Evolutionary conservation across 2,888 invertebrate species (phyloP).

Genomic region (Psylliodes chrysocephalus): DNA sequence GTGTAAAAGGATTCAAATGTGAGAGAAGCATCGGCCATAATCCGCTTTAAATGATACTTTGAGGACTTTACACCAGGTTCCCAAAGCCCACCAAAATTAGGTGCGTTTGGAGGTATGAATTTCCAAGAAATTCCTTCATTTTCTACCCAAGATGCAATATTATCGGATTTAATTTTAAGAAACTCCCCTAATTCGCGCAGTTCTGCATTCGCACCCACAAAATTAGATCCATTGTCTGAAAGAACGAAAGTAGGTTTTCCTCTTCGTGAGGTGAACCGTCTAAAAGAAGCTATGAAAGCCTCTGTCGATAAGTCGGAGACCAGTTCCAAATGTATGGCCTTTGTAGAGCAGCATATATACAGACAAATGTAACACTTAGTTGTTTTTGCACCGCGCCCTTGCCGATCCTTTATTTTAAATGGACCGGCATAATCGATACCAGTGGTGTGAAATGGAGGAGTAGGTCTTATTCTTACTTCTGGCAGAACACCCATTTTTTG

Average conservation of each 20-base stretch:
- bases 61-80: neutral
- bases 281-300: constrained; percentile 45
- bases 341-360: constrained; percentile 45
- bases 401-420: constrained; percentile 40
- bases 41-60: constrained; percentile 16
- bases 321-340: constrained; percentile 50
- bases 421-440: constrained; percentile 49
- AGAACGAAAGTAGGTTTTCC: constrained; percentile 44
- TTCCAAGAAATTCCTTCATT: no score
- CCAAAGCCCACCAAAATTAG: constrained; percentile 22
- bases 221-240: constrained; percentile 51
- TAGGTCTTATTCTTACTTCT: constrained; percentile 16
- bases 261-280: constrained; percentile 47
- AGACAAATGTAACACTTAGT: constrained; percentile 42
- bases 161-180: neutral
- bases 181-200: constrained; percentile 13
- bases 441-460: constrained; percentile 31
- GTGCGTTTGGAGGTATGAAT: neutral
- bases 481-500: constrained; percentile 38
- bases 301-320: constrained; percentile 46
- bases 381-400: constrained; percentile 38
- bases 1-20: neutral
- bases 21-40: neutral
- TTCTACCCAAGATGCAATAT: neutral
- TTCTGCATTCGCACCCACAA: constrained; percentile 42